phyloP scores from a whole-genome alignment of 2,113 vertebrate species.

The Struthidea cinerea region DNA sequence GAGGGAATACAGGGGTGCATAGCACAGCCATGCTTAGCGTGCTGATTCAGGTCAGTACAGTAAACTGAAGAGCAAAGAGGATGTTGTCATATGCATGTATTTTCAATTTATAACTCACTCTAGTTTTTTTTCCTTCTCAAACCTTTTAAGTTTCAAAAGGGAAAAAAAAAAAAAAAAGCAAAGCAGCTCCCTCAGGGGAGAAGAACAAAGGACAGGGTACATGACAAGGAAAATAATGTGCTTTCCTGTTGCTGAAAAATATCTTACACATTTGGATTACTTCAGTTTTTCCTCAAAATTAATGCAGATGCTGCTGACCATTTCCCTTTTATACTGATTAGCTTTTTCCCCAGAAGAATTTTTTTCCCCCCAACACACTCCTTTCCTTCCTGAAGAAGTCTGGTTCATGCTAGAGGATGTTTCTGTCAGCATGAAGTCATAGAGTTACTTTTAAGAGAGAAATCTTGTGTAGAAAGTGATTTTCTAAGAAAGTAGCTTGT shows the following conservation, averaged over 20 bases:
- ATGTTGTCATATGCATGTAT: neutral
- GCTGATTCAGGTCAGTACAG: neutral
- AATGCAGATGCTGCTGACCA: neutral
- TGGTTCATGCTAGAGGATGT: neutral
- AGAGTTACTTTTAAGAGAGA: neutral
- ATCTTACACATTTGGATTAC: neutral
- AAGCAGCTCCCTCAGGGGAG: neutral
- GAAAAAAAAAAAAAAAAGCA: neutral
- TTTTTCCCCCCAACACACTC: neutral
- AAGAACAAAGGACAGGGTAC: neutral
- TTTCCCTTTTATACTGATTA: conserved; percentile 30
- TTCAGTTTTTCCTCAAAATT: conserved; percentile 9
- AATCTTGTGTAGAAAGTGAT: neutral
- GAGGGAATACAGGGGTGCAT: accelerated
- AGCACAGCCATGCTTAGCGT: neutral
- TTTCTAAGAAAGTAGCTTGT: neutral
- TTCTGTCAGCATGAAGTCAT: conserved; percentile 26
- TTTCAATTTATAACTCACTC: neutral
- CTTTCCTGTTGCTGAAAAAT: conserved; percentile 18
- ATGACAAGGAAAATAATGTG: neutral
- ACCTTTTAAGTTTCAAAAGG: neutral
- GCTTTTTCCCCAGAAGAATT: conserved; percentile 8
- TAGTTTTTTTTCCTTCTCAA: neutral
- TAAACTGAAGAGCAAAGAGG: neutral
- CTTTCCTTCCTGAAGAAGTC: conserved; percentile 33